Conservation (phyloP, 2,113 vertebrate genomes). For the Herpetotheres cachinnans region DNA sequence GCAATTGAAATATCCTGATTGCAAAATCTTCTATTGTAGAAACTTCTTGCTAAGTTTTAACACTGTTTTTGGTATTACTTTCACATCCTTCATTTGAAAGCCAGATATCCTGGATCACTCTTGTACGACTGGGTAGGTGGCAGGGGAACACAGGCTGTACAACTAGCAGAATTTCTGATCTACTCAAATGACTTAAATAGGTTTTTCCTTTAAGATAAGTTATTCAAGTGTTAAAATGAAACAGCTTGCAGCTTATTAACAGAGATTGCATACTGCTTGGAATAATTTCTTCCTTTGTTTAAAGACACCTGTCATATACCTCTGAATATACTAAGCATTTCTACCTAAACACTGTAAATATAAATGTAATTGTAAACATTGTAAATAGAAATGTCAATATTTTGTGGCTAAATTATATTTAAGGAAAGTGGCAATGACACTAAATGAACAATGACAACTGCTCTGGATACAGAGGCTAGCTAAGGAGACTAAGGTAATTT, state of each 20-base stretch:
- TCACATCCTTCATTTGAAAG: conserved; percentile 23
- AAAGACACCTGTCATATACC: not conserved
- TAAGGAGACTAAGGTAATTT: not conserved
- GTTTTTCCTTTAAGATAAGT: not conserved
- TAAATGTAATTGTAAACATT: not conserved
- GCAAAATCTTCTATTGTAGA: not conserved
- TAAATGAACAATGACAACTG: not conserved
- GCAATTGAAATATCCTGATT: not conserved
- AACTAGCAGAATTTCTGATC: conserved; percentile 3
- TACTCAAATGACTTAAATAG: not conserved
- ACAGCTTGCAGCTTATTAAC: not conserved
- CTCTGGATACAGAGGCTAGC: not conserved
- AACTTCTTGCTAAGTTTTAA: not conserved
- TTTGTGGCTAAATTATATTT: not conserved
- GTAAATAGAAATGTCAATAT: not conserved
- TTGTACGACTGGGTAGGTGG: not conserved
- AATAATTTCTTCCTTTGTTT: not conserved
- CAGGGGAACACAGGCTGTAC: not conserved
- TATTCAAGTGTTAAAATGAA: conserved; percentile 15
- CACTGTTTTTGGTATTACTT: not conserved
- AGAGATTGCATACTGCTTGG: not conserved
- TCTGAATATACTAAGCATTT: not conserved
- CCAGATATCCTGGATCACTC: not conserved
- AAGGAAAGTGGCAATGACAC: not conserved
- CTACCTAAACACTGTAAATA: not conserved